These are phyloP conservation scores for Drosophila triauraria DNA, from an alignment of 1,140 invertebrate species.

Conservation along the genomic window DNA sequence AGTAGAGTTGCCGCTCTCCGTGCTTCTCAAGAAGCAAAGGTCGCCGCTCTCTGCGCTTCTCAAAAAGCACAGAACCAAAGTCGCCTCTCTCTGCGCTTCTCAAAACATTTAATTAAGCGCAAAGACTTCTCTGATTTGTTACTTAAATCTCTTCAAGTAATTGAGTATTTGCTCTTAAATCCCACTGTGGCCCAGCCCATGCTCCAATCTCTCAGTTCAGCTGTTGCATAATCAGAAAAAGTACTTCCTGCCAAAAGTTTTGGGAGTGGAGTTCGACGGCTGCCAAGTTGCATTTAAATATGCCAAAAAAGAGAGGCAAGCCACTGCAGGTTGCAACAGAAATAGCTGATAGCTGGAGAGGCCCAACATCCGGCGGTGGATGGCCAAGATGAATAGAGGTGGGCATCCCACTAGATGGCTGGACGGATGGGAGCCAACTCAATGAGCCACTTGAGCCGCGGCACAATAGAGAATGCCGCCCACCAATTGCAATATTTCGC, in stretches of 20 bases:
- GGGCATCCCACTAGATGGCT: constrained; percentile 9
- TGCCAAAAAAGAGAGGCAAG: constrained; percentile 13
- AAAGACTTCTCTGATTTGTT: background rate
- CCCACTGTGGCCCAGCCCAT: background rate
- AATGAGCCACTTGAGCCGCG: constrained; percentile 57
- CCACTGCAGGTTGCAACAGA: constrained; percentile 38
- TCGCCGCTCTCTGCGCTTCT: constrained; percentile 1
- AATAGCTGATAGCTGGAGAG: constrained; percentile 51
- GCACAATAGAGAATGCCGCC: constrained; percentile 26
- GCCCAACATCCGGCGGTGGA: constrained; percentile 37
- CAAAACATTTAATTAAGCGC: background rate
- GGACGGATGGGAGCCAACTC: constrained; percentile 32
- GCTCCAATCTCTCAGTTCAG: background rate
- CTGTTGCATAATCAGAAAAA: constrained; percentile 25
- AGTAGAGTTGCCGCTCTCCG: background rate
- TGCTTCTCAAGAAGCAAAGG: background rate
- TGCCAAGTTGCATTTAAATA: constrained; percentile 46
- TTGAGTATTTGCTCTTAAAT: background rate
- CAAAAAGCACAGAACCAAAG: background rate
- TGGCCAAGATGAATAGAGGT: constrained; percentile 22
- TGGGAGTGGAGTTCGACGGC: constrained; percentile 34
- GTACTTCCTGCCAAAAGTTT: constrained; percentile 29
- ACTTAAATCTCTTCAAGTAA: constrained; percentile 5
- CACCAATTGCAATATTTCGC: constrained; percentile 58
- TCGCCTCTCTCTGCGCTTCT: background rate